A percentile compares a stretch with the other conserved stretches of the same genome.
These are phyloP conservation scores for Sarcophaga peregrina DNA, from an alignment of 1,140 invertebrate species.

Conservation along the genomic window DNA sequence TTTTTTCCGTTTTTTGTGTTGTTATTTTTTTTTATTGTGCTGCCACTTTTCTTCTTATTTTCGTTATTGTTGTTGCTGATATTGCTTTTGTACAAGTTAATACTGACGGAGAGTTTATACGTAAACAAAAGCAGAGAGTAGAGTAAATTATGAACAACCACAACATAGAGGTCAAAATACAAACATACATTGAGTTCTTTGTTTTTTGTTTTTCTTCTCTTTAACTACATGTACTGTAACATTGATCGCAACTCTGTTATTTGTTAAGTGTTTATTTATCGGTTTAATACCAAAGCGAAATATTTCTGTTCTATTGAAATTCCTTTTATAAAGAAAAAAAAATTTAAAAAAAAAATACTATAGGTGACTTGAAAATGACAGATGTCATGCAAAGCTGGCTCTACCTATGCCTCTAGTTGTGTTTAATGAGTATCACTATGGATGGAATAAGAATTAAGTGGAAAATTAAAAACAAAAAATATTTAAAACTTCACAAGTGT, in stretches of 20 bases:
- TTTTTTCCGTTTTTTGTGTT: neutral
- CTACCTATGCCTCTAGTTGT: neutral
- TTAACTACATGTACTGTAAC: too few relatives aligned
- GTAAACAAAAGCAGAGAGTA: constrained; percentile 10
- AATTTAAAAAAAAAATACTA: too few relatives aligned
- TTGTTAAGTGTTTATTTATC: too few relatives aligned
- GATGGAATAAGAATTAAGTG: neutral
- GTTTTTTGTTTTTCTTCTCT: too few relatives aligned
- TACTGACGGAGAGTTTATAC: neutral
- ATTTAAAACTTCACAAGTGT: neutral
- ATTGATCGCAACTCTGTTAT: too few relatives aligned
- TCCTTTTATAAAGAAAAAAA: too few relatives aligned
- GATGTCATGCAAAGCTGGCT: neutral
- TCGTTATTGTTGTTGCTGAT: neutral
- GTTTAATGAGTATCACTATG: neutral
- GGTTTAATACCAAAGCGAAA: too few relatives aligned
- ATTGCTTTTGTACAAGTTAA: neutral
- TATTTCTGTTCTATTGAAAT: too few relatives aligned
- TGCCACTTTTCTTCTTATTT: neutral
- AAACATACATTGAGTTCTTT: neutral
- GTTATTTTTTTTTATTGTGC: neutral
- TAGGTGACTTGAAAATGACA: neutral
- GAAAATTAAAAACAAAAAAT: neutral
- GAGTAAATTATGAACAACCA: neutral
- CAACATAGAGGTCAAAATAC: neutral